Evolutionary conservation across 2,113 vertebrate genomes (phyloP), one percentile per base, ranked within the genome.

Genomic region (Oryzias javanicus): DNA sequence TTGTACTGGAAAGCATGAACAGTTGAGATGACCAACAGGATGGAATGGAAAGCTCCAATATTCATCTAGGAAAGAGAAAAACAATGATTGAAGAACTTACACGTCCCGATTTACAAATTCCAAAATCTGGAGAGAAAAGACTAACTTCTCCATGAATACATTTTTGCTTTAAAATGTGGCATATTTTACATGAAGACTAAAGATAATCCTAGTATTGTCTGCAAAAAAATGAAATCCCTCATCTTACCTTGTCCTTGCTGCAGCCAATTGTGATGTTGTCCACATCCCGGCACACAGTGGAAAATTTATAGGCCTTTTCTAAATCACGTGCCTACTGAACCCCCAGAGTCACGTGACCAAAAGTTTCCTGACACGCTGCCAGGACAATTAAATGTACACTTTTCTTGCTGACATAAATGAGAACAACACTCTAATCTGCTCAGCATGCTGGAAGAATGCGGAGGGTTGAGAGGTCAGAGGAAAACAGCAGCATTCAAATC

Each of bases 1-100:
- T 56, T 49, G 14, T 87, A 89, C 49, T 78, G 78, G 72, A 89
- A 88, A 7, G 78, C 64, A 5, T 61, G 58, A 17, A 54, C 75
- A 49, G 52, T 20, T 5, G 79, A 74, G 4, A 86, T 1, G 16
- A 84, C 16, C 58, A 82, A 55, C 64, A 88, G 60, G 46, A 86
- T 1, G 57, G 24, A 60, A 19, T 60, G 8, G 18, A 86, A 25
- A 2, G 61, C 47, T 18, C 42, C 29, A 24, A 42, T 42, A 50
- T 47, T 66, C 85, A 91, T 87, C 89, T 91, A 70, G 60, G 14
- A 35, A 35, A 29, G 51, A 8, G 59, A 18, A 35, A 73, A 35
- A 44, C 13, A 67, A 2, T 35, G 16, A 52, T 1, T n/a, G 13
- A 13, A 42, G 41, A 2, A 56, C 6, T 51, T 2, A 60, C 8